Conservation (phyloP, 2,113 vertebrate genomes). For the Vidua macroura region DNA sequence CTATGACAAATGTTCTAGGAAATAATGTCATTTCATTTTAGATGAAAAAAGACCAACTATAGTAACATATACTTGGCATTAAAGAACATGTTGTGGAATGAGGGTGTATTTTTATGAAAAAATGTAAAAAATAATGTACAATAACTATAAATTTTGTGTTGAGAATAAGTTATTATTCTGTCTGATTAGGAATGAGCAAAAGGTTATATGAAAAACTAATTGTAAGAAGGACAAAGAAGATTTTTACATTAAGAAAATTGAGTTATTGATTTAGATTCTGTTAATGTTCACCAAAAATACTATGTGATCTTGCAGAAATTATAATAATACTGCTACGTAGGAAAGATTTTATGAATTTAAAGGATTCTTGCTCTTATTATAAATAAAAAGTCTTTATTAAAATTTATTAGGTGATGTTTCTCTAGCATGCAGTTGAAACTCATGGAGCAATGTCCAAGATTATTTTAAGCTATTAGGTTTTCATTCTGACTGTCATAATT, state of each 20-base stretch:
- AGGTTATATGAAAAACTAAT: background rate
- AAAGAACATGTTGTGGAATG: background rate
- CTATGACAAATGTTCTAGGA: background rate
- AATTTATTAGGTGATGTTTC: background rate
- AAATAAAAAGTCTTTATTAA: background rate
- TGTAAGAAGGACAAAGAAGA: background rate
- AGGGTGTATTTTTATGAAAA: background rate
- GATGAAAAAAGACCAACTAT: background rate
- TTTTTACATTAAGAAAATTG: background rate
- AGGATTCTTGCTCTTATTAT: background rate
- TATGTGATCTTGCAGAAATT: background rate
- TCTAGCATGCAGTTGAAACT: background rate
- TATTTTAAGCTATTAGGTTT: background rate
- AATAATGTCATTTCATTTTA: background rate
- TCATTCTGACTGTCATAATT: background rate
- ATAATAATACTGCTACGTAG: background rate
- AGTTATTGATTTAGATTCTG: background rate
- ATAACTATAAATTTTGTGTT: background rate
- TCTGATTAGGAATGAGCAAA: background rate
- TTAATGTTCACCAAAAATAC: background rate
- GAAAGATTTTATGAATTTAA: background rate
- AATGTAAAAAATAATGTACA: background rate
- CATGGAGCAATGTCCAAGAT: background rate
- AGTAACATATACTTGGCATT: background rate
- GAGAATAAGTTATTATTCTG: background rate